Evolutionary conservation across 64 coral and sea anemone genomes (phyloP), one percentile per base, ranked within the genome.

Genomic region (Pocillopora verrucosa): DNA sequence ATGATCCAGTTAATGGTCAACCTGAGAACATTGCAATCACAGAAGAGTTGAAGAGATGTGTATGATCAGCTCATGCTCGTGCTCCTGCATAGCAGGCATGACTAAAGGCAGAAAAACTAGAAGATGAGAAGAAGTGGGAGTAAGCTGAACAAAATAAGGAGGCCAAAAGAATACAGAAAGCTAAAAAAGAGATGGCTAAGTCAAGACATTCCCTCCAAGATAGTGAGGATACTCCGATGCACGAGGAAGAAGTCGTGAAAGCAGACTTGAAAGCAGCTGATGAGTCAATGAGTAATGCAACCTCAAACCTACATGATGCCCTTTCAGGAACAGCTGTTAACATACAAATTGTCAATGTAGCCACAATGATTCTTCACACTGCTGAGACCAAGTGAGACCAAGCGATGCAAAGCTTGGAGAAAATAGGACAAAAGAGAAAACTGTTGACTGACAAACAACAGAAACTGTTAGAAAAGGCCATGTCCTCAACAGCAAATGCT

Each of bases 321-420:
- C 79, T 83, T 79, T 89, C 87, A 89, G 87, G 74, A 61, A 61
- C 87, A 89, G 19, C 87, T 89, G 74, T 89, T 19, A 79, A 89
- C 61, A 67, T 45, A 76, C 74, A 89, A 36, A 89, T 14, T 79
- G 75, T 76, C 24, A 88, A 76, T 89, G 75, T 79, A 64, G 59
- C 60, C 26, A 86, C 81, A 84, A 77, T 68, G 82, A 92, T 85
- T 58, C 41, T 65, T 24, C 56, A 84, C 13, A 58, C 56, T 84
- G 69, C 79, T 65, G 84, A 77, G 41, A 83, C 14, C 78, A 82
- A 84, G 65, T 15, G 79, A 56, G 87, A 89, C 36, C 16, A 77
- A 16, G 87, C 75, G 69, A 79, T 80, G 61, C 15, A 57, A 78
- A 62, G 36, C 19, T 64, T 78, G 34, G 68, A 67, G 36, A 80